Evolutionary conservation across 2,113 vertebrate species (phyloP).

Genomic region (Hucho hucho): DNA sequence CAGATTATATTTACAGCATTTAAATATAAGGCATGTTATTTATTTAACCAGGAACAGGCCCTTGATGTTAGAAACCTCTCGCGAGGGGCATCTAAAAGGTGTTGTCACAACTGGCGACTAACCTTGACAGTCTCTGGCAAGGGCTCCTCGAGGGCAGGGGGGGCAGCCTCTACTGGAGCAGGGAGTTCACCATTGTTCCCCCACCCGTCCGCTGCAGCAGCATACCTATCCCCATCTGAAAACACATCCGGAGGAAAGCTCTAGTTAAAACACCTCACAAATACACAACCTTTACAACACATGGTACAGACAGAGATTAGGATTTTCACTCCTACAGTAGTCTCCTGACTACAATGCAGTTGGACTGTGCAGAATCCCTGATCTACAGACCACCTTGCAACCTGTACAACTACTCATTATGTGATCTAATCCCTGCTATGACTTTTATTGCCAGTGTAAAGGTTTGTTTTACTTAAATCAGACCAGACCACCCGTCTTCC

Average conservation of each 20-base stretch:
- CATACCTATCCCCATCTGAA: slow-evolving; percentile 75
- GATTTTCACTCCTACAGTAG: neutral
- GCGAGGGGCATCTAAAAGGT: neutral
- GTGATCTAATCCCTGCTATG: neutral
- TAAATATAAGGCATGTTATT: too few relatives aligned
- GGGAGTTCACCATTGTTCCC: slow-evolving; percentile 88
- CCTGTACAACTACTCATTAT: too few relatives aligned
- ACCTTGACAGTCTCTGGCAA: slow-evolving; percentile 76
- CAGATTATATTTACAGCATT: too few relatives aligned
- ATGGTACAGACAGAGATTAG: neutral
- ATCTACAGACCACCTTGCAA: too few relatives aligned
- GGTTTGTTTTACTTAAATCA: slow-evolving; percentile 81
- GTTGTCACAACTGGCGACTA: slow-evolving; percentile 39
- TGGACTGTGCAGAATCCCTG: too few relatives aligned
- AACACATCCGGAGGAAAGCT: slow-evolving; percentile 14
- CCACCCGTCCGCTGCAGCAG: slow-evolving; percentile 83
- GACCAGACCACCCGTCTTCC: slow-evolving; percentile 95
- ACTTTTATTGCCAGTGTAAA: neutral
- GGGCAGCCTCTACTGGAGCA: slow-evolving; percentile 1
- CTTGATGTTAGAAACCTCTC: too few relatives aligned
- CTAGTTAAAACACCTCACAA: neutral
- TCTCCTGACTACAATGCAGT: neutral
- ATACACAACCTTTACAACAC: neutral
- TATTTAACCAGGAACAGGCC: too few relatives aligned
- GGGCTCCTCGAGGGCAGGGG: slow-evolving; percentile 33